These are phyloP conservation scores for Agriopis aurantiaria DNA, from an alignment of 2,888 invertebrate species.

Conservation along the genomic window DNA sequence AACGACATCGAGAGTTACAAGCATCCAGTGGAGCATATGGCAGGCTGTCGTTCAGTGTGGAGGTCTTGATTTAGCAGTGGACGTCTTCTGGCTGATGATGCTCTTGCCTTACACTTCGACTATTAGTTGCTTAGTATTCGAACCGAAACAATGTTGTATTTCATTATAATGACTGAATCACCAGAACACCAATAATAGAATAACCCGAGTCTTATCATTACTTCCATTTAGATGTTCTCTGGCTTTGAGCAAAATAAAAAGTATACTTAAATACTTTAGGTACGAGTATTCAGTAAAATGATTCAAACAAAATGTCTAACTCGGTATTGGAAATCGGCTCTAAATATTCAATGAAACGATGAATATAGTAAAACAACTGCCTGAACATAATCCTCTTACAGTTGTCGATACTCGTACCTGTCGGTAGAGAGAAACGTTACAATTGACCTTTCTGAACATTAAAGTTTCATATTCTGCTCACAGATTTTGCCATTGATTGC, in stretches of 20 bases:
- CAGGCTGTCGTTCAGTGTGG: no score
- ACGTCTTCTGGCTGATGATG: no score
- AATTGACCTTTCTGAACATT: constrained; percentile 33
- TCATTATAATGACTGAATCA: background rate
- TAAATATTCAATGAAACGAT: constrained; percentile 20
- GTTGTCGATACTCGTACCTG: constrained; percentile 33
- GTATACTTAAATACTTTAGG: no score
- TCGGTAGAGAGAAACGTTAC: constrained; percentile 16
- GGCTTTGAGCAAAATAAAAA: no score
- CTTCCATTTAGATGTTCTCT: no score
- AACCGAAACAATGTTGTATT: background rate
- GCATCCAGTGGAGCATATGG: no score
- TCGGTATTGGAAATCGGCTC: constrained; percentile 27
- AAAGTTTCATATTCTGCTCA: constrained; percentile 32
- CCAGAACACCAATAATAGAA: background rate
- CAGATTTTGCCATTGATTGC: constrained; percentile 30
- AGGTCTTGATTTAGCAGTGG: no score
- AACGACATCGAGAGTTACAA: no score
- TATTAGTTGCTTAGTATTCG: no score
- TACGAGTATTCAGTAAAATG: background rate
- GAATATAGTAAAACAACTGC: constrained; percentile 30
- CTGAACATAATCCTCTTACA: constrained; percentile 37
- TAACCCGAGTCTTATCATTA: no score
- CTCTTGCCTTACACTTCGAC: no score
- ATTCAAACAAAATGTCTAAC: constrained; percentile 1